These are phyloP conservation scores for Blera fallax DNA, from an alignment of 2,888 invertebrate genomes.

Conservation along the genomic window DNA sequence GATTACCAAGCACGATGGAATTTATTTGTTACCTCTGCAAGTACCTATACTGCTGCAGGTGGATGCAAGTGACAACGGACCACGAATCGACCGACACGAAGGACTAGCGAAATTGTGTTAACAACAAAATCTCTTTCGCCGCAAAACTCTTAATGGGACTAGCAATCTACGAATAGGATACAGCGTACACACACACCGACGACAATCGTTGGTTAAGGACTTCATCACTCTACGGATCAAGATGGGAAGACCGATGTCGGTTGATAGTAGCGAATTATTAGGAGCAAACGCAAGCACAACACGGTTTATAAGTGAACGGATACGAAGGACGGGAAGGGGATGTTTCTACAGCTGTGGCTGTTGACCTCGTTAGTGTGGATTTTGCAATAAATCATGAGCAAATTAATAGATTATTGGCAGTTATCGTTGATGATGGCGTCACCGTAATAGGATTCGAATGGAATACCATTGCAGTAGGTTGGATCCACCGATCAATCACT, in stretches of 20 bases:
- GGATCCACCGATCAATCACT: too few relatives aligned
- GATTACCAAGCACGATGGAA: background rate
- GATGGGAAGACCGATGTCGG: background rate
- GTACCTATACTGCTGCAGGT: slow-evolving; percentile 10
- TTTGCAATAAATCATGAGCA: background rate
- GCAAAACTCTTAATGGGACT: slow-evolving; percentile 50
- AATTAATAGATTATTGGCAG: background rate
- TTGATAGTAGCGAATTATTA: background rate
- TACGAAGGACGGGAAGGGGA: background rate
- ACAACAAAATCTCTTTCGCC: slow-evolving; percentile 45
- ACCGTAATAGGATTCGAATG: background rate
- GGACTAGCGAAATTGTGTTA: slow-evolving; percentile 36
- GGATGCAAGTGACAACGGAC: slow-evolving; percentile 28
- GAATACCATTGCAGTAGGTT: background rate
- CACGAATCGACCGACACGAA: background rate
- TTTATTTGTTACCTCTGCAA: slow-evolving; percentile 1
- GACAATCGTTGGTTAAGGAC: background rate
- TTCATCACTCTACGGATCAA: background rate
- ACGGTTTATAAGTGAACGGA: background rate
- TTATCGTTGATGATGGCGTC: background rate
- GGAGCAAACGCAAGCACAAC: background rate
- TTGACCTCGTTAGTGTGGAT: background rate
- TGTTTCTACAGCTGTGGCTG: background rate
- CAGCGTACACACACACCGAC: background rate
- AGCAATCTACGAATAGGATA: background rate